Evolutionary conservation across 2,797 vertebrate genomes (phyloP), one percentile per base, ranked within the genome.

Genomic region (Cyprinodon diabolis): DNA sequence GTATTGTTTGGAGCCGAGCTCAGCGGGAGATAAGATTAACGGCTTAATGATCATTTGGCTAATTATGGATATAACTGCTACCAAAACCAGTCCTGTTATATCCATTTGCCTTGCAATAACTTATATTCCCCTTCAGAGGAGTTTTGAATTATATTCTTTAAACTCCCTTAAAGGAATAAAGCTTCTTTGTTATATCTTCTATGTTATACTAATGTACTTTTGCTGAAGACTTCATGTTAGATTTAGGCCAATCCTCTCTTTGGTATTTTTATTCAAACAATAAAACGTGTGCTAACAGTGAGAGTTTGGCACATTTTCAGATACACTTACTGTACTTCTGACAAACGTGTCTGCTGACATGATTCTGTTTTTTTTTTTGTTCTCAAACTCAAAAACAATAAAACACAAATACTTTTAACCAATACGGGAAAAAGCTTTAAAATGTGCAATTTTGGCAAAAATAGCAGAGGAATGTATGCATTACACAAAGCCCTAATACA

Each of bases 191-290:
- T n/a, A n/a, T n/a, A n/a, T n/a, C n/a, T n/a, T n/a, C n/a, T 52
- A 66, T 66, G 19, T 69, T 68, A 56, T 63, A 54, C 45, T 65
- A 79, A 80, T 69, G 77, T 73, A 65, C 62, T 71, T 72, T 66
- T 55, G 13, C 57, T 68, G 71, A 56, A 72, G 72, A 77, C 83
- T 74, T 86, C 63, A 80, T 78, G n/a, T 23, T 51, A 10, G 12
- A 75, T 76, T 63, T 75, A 81, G 79, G 77, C 72, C 83, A 77
- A 71, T 82, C 84, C 79, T 83, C 74, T 76, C 74, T 79, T 77
- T 80, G 80, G 80, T 84, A 84, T 90, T 88, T 87, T 84, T 73
- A 79, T 87, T 82, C 51, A 62, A 72, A 82, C 84, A 84, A 87
- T 88, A 86, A 86, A 85, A 89, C 65, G 48, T 84, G 78, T 86